Base-by-base conservation (phyloP, 2,888 invertebrate species). In the Luffia ferchaultella region DNA sequence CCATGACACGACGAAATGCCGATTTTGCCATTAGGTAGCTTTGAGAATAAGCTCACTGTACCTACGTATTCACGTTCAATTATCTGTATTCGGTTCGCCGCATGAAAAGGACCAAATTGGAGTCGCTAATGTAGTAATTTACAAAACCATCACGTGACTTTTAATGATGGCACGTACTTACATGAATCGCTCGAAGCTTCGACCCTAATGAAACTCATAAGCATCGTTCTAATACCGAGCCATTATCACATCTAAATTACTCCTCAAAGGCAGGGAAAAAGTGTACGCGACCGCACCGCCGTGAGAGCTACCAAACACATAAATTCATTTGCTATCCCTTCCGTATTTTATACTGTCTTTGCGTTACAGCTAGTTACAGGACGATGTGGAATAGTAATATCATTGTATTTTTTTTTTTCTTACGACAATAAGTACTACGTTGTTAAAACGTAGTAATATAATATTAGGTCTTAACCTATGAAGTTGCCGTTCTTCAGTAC, bases 171-270 rank as follows among this genome's bases (percentile, higher is more conserved):
- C 78, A 77, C 78, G 77, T 80, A 61, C 70, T 70, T 67, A 74
- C 71, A 75, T 73, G 75, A 75, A 78, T 77, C 74, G 73, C 71
- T 74, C 63, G 73, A 66, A 72, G 76, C 72, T 75, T 67, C 66
- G 62, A 65, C 68, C 63, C 70, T 80, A 77, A 78, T 79, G 75
- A 76, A 75, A 76, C 68, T 79, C 74, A 77, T 79, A 76, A 77
- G 73, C 72, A 76, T 73, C 73, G 70, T 60, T 71, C 69, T 77
- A 76, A 76, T 71, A 73, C 68, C 62, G 55, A 61, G 60, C 70
- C 69, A 79, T 79, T 80, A 78, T 70, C 74, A 76, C 69, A 68
- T 74, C 71, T 63, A 68, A 73, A 79, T 75, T 75, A 68, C 67
- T 64, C 62, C 70, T 60, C 57, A 61, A 64, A 69, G 68, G 72